These are phyloP conservation scores for Choloepus hoffmanni DNA, from an alignment of 2,113 vertebrate species.

Conservation along the genomic window DNA sequence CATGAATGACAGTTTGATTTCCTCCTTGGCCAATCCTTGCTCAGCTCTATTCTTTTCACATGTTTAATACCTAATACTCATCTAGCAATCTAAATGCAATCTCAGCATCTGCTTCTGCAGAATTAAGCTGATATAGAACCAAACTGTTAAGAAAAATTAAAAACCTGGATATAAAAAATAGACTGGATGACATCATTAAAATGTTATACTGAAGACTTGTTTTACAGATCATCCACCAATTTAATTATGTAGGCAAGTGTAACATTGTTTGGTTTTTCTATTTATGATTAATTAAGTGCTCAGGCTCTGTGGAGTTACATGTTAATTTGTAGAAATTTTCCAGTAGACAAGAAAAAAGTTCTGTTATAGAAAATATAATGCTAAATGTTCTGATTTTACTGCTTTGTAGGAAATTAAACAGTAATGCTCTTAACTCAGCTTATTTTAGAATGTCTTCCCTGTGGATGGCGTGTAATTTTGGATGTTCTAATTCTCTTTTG, in stretches of 20 bases:
- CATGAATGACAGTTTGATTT: no score
- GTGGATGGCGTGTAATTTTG: neutral
- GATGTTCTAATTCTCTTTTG: neutral
- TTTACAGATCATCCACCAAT: neutral
- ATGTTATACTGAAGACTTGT: neutral
- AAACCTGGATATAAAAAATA: neutral
- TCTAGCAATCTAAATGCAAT: no score
- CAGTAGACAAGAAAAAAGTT: neutral
- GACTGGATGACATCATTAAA: neutral
- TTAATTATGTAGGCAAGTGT: neutral
- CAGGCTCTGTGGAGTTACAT: no score
- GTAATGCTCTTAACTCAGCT: neutral
- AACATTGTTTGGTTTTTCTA: neutral
- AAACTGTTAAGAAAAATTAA: no score
- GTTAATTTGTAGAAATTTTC: neutral
- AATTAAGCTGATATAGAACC: no score
- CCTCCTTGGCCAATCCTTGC: no score
- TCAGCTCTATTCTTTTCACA: no score
- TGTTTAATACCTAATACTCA: no score
- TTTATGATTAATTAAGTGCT: neutral
- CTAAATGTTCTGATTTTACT: neutral
- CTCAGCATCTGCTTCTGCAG: no score
- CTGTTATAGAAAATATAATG: neutral
- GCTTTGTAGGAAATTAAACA: neutral
- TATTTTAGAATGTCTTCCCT: neutral